phyloP scores from a whole-genome alignment of 2,888 invertebrate species.

The Andricus quercusramuli region DNA sequence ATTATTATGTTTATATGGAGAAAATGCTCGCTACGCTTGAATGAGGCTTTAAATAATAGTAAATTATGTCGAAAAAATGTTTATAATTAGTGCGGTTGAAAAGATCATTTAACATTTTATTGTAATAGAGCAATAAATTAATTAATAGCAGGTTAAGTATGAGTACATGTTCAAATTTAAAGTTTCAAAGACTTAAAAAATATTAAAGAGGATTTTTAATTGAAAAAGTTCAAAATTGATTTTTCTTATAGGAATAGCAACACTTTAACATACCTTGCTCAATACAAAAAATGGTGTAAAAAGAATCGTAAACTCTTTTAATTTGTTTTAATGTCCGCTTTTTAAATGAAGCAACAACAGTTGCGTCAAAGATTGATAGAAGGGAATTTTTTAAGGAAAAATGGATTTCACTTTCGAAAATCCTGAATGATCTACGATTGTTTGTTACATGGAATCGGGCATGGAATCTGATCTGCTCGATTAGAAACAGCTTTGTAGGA shows the following conservation, averaged over 20 bases:
- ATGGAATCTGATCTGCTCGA: conserved; percentile 3
- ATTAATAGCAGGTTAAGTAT: no score
- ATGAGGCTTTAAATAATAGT: neutral
- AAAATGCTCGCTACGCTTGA: neutral
- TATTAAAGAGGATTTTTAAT: no score
- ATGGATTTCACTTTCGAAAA: neutral
- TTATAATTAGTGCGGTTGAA: neutral
- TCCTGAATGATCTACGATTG: neutral
- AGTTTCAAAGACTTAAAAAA: no score
- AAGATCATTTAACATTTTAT: neutral
- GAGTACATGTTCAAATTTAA: no score
- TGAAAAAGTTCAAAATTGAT: no score
- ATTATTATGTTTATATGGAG: neutral
- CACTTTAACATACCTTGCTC: no score
- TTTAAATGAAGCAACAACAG: neutral
- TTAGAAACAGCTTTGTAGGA: neutral
- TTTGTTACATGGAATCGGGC: neutral
- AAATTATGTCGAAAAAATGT: neutral
- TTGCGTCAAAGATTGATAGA: neutral
- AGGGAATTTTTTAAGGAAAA: neutral
- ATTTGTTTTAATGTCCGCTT: no score
- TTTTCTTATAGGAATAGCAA: no score
- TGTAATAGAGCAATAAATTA: neutral
- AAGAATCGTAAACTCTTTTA: no score
- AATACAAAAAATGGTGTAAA: no score